phyloP scores from a whole-genome alignment of 1,140 invertebrate species.

The Laodelphax striatellus region DNA sequence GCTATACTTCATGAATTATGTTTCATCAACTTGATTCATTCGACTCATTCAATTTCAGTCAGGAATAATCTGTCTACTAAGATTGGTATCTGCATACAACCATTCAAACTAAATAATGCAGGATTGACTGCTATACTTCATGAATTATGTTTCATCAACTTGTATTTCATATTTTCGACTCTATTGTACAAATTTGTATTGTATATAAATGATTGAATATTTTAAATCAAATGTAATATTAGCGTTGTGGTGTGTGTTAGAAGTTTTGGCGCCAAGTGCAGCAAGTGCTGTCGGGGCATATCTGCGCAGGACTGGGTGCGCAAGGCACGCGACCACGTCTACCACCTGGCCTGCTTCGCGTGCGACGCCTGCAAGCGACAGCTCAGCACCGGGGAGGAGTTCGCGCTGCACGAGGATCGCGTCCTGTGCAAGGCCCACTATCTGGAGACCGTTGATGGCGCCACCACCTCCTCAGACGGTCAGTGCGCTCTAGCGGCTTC shows the following conservation, averaged over 20 bases:
- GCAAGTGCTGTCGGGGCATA: constrained; percentile 85
- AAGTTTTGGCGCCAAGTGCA: constrained; percentile 91
- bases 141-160: no score
- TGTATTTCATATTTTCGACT: no score
- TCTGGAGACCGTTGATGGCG: constrained; percentile 84
- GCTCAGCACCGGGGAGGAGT: constrained; percentile 94
- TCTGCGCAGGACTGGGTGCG: constrained; percentile 94
- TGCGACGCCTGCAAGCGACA: constrained; percentile 96
- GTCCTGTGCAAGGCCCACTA: constrained; percentile 95
- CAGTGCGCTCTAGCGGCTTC: constrained; percentile 30
- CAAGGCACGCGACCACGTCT: constrained; percentile 84
- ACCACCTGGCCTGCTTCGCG: constrained; percentile 96
- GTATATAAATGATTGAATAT: no score
- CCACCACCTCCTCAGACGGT: constrained; percentile 78
- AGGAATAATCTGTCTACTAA: no score
- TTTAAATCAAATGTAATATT: background rate
- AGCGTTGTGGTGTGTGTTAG: constrained; percentile 42
- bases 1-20: no score
- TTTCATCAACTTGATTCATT: no score
- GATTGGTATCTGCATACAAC: no score
- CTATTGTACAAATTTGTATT: no score
- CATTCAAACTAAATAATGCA: no score
- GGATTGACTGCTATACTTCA: no score
- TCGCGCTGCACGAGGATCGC: constrained; percentile 83
- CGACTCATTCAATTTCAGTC: no score